Base-by-base conservation (phyloP, 2,113 vertebrate species). In the Podarcis cretensis region DNA sequence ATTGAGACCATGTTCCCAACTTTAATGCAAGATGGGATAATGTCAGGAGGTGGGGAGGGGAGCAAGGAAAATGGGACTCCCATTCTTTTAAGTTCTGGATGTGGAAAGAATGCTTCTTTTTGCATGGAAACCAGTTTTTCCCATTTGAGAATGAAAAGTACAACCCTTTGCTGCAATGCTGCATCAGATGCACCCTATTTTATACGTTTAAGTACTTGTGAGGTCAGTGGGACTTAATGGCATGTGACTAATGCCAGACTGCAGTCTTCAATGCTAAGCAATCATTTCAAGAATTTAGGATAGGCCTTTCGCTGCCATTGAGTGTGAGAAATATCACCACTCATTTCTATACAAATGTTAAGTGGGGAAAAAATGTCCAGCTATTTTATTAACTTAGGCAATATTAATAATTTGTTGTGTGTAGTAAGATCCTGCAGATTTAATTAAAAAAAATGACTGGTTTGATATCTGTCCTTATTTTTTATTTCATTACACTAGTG, bases 321-420 rank as follows among this genome's bases (percentile, higher is more conserved):
- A 59, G 96, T 89, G 87, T 69, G 88, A 96, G 90, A 86, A 69
- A 87, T 93, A 94, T 90, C 94, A 92, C 90, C 95, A 93, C 95
- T 96, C 89, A 93, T 96, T 97, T 97, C 96, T 97, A 97, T 96
- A 96, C 94, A 94, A 93, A 97, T 97, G 94, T 96, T 96, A 97
- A 96, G 95, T 93, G 35, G 35, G 35, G 95, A 93, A 96, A 96
- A 96, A 95, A 95, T 94, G 95, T 93, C 95, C 93, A 95, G 93
- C 96, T 97, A 97, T 97, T 97, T 97, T 97, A 97, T 97, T 97
- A 97, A 97, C 96, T 95, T 96, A 97, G 97, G 95, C 94, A 97
- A 95, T 96, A 97, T 92, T 93, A 96, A 96, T 92, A 96, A 96
- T 96, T 96, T 96, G 94, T 95, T 91, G 96, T 97, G 96, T 96